Conservation (phyloP, 2,888 invertebrate species). For the Andrena trimmerana region DNA sequence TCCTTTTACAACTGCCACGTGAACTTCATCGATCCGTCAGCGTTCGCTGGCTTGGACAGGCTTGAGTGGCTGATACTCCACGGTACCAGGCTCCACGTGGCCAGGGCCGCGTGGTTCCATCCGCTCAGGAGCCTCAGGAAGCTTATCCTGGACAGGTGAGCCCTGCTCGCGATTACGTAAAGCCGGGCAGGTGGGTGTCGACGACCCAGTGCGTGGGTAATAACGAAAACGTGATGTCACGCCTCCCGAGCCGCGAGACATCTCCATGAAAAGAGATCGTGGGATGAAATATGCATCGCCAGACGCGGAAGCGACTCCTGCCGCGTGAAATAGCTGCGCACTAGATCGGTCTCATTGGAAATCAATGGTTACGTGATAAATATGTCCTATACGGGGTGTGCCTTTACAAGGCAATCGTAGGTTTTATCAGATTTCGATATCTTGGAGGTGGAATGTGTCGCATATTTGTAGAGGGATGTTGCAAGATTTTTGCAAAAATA, state of each 20-base stretch:
- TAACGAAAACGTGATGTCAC: conserved; percentile 48
- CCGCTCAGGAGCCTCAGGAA: conserved; percentile 67
- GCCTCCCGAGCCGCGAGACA: not conserved
- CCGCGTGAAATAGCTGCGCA: conserved; percentile 9
- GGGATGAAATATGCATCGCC: conserved; percentile 44
- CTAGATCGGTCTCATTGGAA: conserved; percentile 7
- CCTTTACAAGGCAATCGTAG: not conserved
- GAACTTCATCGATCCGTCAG: conserved; percentile 63
- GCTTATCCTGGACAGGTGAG: conserved; percentile 72
- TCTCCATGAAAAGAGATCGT: conserved; percentile 33
- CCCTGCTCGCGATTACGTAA: conserved; percentile 37
- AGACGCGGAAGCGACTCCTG: conserved; percentile 45
- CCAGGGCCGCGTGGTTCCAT: conserved; percentile 68
- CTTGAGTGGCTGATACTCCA: conserved; percentile 77
- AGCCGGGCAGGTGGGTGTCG: conserved; percentile 38
- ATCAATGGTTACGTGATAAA: conserved; percentile 44
- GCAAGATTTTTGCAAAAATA: no score
- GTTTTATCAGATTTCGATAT: no score
- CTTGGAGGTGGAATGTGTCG: no score
- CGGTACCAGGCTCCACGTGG: conserved; percentile 71
- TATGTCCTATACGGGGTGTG: not conserved
- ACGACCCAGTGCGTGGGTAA: conserved; percentile 45
- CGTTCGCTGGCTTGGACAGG: conserved; percentile 72
- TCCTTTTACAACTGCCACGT: conserved; percentile 78
- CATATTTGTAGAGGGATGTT: no score